These are phyloP conservation scores for Conus betulinus DNA, from an alignment of 1,140 invertebrate genomes.

Conservation along the genomic window DNA sequence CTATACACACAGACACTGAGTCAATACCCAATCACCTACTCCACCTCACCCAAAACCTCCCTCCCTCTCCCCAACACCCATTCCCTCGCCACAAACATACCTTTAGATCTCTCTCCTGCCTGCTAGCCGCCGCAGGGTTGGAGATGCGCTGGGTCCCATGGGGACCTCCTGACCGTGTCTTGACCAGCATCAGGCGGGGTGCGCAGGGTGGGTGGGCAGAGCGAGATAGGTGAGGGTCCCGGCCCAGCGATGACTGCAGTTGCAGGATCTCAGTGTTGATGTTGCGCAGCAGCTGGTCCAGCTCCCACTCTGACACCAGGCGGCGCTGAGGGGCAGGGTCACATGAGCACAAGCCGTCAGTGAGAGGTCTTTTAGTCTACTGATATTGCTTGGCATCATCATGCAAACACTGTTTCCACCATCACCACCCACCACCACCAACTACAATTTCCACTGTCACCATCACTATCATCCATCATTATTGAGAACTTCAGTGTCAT, in stretches of 20 bases:
- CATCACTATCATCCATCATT: too few relatives aligned
- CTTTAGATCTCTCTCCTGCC: background rate
- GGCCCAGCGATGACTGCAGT: constrained; percentile 11
- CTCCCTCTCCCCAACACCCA: too few relatives aligned
- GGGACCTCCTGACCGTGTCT: background rate
- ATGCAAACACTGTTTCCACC: background rate
- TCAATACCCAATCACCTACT: too few relatives aligned
- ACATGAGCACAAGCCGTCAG: background rate
- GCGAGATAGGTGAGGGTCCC: background rate
- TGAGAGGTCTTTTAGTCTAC: background rate
- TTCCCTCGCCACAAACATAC: background rate
- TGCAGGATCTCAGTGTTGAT: constrained; percentile 3
- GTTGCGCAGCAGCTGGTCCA: background rate
- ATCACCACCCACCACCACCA: too few relatives aligned
- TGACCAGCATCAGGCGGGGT: background rate
- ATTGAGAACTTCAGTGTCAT: too few relatives aligned
- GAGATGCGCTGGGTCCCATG: background rate
- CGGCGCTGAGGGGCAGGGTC: background rate
- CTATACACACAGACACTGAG: background rate
- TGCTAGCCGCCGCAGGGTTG: background rate
- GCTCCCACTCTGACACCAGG: constrained; percentile 15
- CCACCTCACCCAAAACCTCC: too few relatives aligned
- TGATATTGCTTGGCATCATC: background rate
- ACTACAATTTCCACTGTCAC: too few relatives aligned
- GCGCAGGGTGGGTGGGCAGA: background rate